Percentiles rank a stretch among this genome's conserved stretches.
Evolutionary conservation across 2,888 invertebrate genomes (phyloP).

Genomic region (Apotomis turbidana): DNA sequence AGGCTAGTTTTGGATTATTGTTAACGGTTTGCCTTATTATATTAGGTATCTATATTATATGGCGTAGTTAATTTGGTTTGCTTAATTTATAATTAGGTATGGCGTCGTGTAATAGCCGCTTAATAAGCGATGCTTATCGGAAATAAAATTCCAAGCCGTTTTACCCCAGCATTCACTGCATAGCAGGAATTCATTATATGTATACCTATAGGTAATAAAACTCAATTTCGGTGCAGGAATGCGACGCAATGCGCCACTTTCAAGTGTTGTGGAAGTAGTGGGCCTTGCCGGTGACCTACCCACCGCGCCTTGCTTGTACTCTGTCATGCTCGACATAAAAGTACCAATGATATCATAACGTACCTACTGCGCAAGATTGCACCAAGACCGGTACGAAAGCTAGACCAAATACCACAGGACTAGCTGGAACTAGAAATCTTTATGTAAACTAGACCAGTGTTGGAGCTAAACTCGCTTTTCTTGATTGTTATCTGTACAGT

Average conservation of each 20-base stretch:
- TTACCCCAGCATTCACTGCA: conserved; percentile 8
- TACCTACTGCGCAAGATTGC: conserved; percentile 38
- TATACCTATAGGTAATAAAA: conserved; percentile 34
- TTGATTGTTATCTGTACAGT: conserved; percentile 1
- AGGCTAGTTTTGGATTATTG: too few species aligned
- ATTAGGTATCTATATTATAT: too few species aligned
- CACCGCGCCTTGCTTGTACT: conserved; percentile 27
- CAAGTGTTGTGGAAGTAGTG: conserved; percentile 63
- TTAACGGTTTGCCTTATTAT: too few species aligned
- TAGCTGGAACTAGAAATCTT: conserved; percentile 32
- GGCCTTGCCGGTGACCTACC: conserved; percentile 45
- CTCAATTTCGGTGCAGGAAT: conserved; percentile 54
- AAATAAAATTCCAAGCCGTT: neutral
- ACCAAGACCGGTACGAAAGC: conserved; percentile 39
- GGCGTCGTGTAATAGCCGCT: neutral
- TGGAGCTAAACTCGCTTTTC: conserved; percentile 25
- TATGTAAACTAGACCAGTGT: conserved; percentile 31
- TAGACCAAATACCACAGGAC: conserved; percentile 27
- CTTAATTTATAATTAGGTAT: neutral
- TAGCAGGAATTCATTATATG: conserved; percentile 31
- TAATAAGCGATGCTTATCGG: conserved; percentile 1
- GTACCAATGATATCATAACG: conserved; percentile 38
- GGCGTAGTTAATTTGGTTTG: neutral
- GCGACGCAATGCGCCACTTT: conserved; percentile 66
- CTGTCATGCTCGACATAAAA: conserved; percentile 34